Percentiles rank a stretch among this genome's conserved stretches.
phyloP scores from a whole-genome alignment of 1,140 invertebrate genomes.

The Helicoverpa armigera region DNA sequence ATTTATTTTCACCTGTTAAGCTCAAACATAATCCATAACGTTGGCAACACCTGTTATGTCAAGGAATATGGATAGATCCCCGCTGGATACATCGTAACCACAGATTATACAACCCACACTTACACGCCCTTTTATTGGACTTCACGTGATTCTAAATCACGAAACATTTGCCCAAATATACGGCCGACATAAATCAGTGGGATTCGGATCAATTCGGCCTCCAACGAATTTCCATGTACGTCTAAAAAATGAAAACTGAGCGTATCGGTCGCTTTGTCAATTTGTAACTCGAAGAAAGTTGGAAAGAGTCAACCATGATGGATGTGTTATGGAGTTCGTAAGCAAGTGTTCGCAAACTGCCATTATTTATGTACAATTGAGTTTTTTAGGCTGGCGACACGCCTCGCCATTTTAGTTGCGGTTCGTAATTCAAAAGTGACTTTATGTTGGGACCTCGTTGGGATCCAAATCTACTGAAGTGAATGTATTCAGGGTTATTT shows the following conservation, averaged over 20 bases:
- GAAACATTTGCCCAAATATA: background rate
- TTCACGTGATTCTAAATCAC: background rate
- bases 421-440: conserved; percentile 10
- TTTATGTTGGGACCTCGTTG: background rate
- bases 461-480: too few species aligned
- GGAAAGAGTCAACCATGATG: conserved; percentile 16
- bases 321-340: conserved; percentile 16
- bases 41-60: conserved; percentile 18
- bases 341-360: conserved; percentile 20
- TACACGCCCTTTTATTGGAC: background rate
- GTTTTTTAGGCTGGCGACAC: conserved; percentile 25
- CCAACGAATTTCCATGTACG: conserved; percentile 1
- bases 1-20: conserved; percentile 12
- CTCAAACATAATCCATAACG: conserved; percentile 19
- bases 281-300: conserved; percentile 28
- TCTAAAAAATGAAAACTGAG: background rate
- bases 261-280: conserved; percentile 18
- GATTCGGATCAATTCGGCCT: background rate
- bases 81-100: conserved; percentile 2
- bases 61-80: conserved; percentile 26
- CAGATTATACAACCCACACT: conserved; percentile 13
- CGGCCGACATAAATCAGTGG: background rate
- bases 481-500: too few species aligned
- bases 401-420: conserved; percentile 2
- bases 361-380: conserved; percentile 33